Evolutionary conservation across 1,140 invertebrate species (phyloP).

Genomic region (Drosophila erecta): DNA sequence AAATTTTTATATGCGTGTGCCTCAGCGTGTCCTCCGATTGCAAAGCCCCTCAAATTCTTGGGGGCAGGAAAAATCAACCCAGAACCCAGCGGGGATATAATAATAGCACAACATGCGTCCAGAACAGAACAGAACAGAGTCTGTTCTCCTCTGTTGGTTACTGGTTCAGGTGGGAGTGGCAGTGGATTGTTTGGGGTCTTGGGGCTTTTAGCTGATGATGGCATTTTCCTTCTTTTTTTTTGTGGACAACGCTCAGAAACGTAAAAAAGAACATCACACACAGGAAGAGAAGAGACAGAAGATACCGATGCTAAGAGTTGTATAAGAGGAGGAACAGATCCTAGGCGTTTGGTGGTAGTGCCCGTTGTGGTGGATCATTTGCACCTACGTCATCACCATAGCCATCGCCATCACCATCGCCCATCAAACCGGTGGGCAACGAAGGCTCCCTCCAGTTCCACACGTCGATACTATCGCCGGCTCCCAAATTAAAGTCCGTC

Average conservation of each 20-base stretch:
- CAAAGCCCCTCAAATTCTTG: not conserved
- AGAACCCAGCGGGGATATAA: conserved; percentile 25
- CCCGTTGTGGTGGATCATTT: not conserved
- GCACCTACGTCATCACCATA: not conserved
- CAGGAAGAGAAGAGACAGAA: not conserved
- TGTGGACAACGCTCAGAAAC: not conserved
- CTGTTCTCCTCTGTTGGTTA: not conserved
- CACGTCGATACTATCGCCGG: conserved; percentile 49
- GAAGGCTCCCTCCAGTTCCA: conserved; percentile 36
- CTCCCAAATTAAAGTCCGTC: conserved; percentile 46
- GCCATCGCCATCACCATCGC: conserved; percentile 23
- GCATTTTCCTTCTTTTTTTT: not conserved
- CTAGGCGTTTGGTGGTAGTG: not conserved
- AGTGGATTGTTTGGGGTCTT: not conserved
- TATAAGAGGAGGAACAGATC: not conserved
- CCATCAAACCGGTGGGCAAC: conserved; percentile 20
- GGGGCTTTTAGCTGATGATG: not conserved
- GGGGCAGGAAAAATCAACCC: conserved; percentile 6
- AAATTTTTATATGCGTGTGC: conserved; percentile 78
- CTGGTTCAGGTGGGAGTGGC: not conserved
- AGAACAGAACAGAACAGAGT: too few species aligned
- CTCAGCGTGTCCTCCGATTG: conserved; percentile 13
- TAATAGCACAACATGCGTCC: conserved; percentile 22
- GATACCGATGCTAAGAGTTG: not conserved
- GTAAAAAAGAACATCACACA: conserved; percentile 1